Evolutionary conservation across 2,888 invertebrate species (phyloP).

Genomic region (Cephus pulcher): DNA sequence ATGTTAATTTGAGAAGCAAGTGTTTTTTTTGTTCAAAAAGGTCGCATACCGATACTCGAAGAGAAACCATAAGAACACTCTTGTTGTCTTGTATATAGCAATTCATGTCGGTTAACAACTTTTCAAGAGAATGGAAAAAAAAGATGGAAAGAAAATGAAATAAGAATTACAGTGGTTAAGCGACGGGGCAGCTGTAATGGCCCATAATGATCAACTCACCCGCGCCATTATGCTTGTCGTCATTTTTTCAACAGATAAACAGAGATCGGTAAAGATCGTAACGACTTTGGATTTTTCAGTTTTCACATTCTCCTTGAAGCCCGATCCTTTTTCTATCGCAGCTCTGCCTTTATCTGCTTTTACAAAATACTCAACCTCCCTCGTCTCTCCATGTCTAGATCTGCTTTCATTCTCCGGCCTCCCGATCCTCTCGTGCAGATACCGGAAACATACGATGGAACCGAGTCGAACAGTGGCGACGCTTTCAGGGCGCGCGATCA

Average conservation of each 20-base stretch:
- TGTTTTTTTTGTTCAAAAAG: neutral
- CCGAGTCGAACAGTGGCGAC: neutral
- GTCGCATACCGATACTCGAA: neutral
- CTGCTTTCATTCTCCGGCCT: neutral
- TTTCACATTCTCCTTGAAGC: neutral
- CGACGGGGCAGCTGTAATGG: slow-evolving; percentile 47
- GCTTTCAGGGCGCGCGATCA: slow-evolving; percentile 25
- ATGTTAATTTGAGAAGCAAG: neutral
- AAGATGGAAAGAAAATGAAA: slow-evolving; percentile 54
- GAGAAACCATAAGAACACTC: slow-evolving; percentile 24
- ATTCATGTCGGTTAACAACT: slow-evolving; percentile 39
- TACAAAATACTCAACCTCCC: neutral
- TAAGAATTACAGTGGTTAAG: slow-evolving; percentile 58
- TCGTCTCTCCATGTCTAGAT: neutral
- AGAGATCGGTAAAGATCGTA: neutral
- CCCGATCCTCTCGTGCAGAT: neutral
- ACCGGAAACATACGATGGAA: neutral
- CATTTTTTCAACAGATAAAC: neutral
- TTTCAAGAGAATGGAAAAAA: slow-evolving; percentile 31
- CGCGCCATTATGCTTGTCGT: slow-evolving; percentile 23
- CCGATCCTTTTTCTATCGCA: neutral
- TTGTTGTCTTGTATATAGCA: slow-evolving; percentile 14
- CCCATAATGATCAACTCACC: slow-evolving; percentile 46
- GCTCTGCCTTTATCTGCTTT: neutral
- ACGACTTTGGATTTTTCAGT: neutral